These are phyloP conservation scores for Notarius lentiginosus DNA, from an alignment of 2,113 vertebrate species.

Conservation along the genomic window DNA sequence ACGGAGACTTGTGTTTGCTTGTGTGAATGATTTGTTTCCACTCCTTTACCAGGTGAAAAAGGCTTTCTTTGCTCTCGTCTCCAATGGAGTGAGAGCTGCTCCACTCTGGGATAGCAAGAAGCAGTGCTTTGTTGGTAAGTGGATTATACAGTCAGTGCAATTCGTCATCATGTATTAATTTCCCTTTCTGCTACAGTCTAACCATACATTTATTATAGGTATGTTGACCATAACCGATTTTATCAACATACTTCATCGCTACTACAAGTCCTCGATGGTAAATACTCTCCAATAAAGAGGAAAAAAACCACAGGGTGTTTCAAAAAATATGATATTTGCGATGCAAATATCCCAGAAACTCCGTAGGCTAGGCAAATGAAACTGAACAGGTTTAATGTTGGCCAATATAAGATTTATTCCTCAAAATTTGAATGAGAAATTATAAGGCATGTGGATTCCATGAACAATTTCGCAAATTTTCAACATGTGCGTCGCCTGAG, in stretches of 20 bases:
- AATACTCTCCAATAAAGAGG: conserved; percentile 50
- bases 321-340: background rate
- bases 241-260: conserved; percentile 96
- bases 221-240: conserved; percentile 99
- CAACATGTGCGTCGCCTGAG: no score
- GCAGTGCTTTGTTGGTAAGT: conserved; percentile 95
- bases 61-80: conserved; percentile 95
- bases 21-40: conserved; percentile 19
- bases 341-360: no score
- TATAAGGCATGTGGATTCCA: no score
- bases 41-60: conserved; percentile 87
- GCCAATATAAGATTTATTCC: no score
- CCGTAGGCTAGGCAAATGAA: no score
- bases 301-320: background rate
- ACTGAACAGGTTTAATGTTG: no score
- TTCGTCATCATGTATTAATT: background rate
- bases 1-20: background rate
- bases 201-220: conserved; percentile 66
- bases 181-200: background rate
- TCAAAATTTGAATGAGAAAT: no score
- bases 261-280: conserved; percentile 97
- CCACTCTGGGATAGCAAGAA: conserved; percentile 97
- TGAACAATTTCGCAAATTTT: no score
- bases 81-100: conserved; percentile 92
- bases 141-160: background rate